These are phyloP conservation scores for Percopsis omiscomaycus DNA, from an alignment of 2,797 vertebrate genomes.

Conservation along the genomic window DNA sequence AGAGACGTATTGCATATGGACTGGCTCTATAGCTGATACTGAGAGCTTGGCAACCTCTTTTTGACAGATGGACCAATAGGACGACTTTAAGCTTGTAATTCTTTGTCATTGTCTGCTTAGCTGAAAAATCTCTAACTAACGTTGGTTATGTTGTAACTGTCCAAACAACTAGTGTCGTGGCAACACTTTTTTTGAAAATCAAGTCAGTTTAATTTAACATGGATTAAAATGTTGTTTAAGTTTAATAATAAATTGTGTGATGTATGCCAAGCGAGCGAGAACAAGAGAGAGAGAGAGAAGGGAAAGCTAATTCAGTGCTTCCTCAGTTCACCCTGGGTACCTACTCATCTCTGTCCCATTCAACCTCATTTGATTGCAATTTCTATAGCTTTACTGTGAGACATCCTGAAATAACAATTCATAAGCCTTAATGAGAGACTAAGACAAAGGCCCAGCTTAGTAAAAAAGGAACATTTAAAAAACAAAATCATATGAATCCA, in stretches of 20 bases:
- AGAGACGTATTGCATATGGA: slow-evolving; percentile 57
- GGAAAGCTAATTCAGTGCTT: slow-evolving; percentile 34
- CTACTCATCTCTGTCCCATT: slow-evolving; percentile 48
- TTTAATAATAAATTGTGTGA: slow-evolving; percentile 44
- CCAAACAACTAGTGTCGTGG: slow-evolving; percentile 47
- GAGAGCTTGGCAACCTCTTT: slow-evolving; percentile 47
- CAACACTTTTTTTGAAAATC: slow-evolving; percentile 13
- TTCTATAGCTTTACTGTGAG: slow-evolving; percentile 56
- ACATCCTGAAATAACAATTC: slow-evolving; percentile 55
- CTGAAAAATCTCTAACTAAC: slow-evolving; percentile 43
- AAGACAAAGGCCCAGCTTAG: slow-evolving; percentile 53
- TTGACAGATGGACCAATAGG: slow-evolving; percentile 68
- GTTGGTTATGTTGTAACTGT: slow-evolving; percentile 32
- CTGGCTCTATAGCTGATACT: slow-evolving; percentile 39
- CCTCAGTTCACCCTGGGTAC: slow-evolving; percentile 15
- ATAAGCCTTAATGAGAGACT: slow-evolving; percentile 61
- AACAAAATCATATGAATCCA: slow-evolving; percentile 41
- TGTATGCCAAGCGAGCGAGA: slow-evolving; percentile 33
- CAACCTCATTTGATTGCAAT: slow-evolving; percentile 52
- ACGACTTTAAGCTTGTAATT: slow-evolving; percentile 64
- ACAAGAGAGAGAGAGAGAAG: slow-evolving; percentile 7
- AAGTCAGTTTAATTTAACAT: slow-evolving; percentile 21
- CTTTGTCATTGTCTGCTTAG: slow-evolving; percentile 47
- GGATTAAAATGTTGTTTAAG: slow-evolving; percentile 34
- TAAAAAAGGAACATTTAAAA: slow-evolving; percentile 45